Percentiles rank a stretch among this genome's conserved stretches.
Conservation (phyloP, 2,113 vertebrate species). For the Lagenorhynchus albirostris region DNA sequence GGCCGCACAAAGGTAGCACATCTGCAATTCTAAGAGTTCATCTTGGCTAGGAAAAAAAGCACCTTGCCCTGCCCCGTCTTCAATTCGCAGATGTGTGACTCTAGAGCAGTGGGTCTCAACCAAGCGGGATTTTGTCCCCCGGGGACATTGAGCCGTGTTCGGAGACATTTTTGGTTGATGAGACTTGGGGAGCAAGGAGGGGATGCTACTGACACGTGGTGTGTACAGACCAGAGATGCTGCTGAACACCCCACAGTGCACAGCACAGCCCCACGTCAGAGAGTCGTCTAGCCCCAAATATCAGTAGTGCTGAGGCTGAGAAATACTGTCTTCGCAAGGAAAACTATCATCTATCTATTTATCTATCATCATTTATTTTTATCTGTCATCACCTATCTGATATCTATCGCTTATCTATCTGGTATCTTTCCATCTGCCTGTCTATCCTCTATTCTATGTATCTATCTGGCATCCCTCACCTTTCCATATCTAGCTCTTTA, state of each 20-base stretch:
- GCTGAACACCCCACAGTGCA: fast-evolving
- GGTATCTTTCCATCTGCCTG: background rate
- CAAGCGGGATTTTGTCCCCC: fast-evolving
- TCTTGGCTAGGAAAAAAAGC: background rate
- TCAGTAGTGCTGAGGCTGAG: background rate
- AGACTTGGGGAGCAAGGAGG: fast-evolving
- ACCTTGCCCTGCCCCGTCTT: background rate
- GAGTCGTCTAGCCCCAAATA: fast-evolving
- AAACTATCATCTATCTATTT: background rate
- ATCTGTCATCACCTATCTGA: background rate
- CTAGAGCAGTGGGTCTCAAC: background rate
- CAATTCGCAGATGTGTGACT: fast-evolving
- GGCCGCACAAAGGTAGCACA: fast-evolving
- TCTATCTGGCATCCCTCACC: background rate
- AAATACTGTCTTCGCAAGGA: fast-evolving
- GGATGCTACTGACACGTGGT: fast-evolving
- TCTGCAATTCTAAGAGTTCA: no score
- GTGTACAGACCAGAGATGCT: background rate
- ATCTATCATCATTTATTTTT: background rate
- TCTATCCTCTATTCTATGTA: background rate
- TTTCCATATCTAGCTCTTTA: no score
- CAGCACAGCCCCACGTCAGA: fast-evolving
- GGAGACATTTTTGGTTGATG: background rate
- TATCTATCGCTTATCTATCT: background rate
- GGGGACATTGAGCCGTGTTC: background rate